Evolutionary conservation across 2,113 vertebrate species (phyloP), one percentile per base, ranked within the genome.

Genomic region (Protobothrops flavoviridis): DNA sequence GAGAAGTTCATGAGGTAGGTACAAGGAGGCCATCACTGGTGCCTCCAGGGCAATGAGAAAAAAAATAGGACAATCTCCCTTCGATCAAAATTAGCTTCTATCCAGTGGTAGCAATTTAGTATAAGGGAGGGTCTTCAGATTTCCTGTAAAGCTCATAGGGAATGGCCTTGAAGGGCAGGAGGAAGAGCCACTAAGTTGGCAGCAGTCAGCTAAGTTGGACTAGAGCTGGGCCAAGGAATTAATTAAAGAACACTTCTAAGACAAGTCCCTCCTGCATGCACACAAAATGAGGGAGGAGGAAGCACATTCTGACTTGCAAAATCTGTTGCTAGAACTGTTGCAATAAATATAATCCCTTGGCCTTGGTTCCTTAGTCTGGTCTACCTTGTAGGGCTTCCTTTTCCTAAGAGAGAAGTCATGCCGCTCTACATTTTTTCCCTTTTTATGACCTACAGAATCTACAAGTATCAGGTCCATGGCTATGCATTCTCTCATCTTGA

Each of bases 1-100:
- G 99, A 99, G 97, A 99, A 99, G 96, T 99, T 99, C 97, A 99
- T 99, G 99, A 99, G 99, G 99, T 99, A 96, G 39, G 97, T 95
- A 20, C 6, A 88, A 39, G 0, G 0, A 0, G 26, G 10, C 55
- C n/a, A 48, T 7, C 11, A 50, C 81, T 48, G 55, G 39, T 57
- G 50, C 26, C 88, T 89, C 53, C 53, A 23, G n/a, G 15, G 29
- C 6, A 56, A 9, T 50, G 45, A 8, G 33, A 61, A n/a, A 5
- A 15, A n/a, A 15, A n/a, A 56, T 15, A 23, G 56, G 6, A 20
- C 26, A 21, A 6, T n/a, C 26, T 56, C 1, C 21, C 43, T 74
- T 74, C 3, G 5, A 50, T 10, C 33, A 69, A 55, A 56, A 21
- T 64, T 24, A 5, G 11, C 55, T 23, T 50, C 4, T 45, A 15